A percentile compares a stretch with the other conserved stretches of the same genome.
These are phyloP conservation scores for Mormyrus proboscirostris DNA, from an alignment of 2,797 vertebrate species.

Conservation along the genomic window DNA sequence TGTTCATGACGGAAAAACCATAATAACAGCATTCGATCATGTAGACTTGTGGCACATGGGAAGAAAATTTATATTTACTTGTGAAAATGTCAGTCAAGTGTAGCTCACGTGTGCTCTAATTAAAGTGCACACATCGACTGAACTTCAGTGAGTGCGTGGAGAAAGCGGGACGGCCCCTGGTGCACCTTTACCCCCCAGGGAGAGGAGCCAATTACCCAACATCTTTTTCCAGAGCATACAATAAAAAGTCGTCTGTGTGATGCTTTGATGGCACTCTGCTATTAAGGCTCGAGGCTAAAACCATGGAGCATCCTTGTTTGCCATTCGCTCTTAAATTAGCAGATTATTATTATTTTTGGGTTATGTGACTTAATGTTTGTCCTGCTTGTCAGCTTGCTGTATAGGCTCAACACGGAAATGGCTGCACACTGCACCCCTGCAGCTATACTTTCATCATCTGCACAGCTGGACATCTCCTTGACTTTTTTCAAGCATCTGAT, in stretches of 20 bases:
- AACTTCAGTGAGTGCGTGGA: not conserved
- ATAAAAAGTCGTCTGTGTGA: not conserved
- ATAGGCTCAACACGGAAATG: not conserved
- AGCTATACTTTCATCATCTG: not conserved
- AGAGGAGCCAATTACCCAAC: not conserved
- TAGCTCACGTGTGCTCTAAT: not conserved
- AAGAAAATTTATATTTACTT: not conserved
- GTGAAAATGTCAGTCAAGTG: not conserved
- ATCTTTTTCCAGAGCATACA: not conserved
- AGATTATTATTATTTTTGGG: not conserved
- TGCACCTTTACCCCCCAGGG: not conserved
- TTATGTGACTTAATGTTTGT: not conserved
- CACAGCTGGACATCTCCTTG: not conserved
- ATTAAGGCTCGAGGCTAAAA: not conserved
- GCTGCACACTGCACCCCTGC: not conserved
- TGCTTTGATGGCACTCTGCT: not conserved
- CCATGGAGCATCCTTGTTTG: not conserved
- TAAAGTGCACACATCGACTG: not conserved
- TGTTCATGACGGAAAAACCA: not conserved
- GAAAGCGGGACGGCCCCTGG: not conserved
- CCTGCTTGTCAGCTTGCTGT: not conserved
- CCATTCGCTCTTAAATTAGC: not conserved
- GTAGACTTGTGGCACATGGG: not conserved
- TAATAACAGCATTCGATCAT: not conserved
- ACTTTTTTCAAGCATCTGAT: not conserved